Percentiles rank a stretch among this genome's conserved stretches.
phyloP scores from a whole-genome alignment of 1,140 invertebrate genomes.

The Planococcus citri region DNA sequence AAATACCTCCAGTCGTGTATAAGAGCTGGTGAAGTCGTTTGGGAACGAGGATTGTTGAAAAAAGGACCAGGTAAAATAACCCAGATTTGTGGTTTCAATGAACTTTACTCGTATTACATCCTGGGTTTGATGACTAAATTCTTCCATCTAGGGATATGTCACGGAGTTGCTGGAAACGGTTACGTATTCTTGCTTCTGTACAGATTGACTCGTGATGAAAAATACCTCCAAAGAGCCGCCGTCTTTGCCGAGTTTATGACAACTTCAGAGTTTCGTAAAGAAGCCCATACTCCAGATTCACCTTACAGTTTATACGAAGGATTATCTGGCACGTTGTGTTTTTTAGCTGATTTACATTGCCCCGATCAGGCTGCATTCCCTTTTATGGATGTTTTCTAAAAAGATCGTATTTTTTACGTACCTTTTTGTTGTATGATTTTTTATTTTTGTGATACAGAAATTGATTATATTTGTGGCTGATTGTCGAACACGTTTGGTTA shows the following conservation, averaged over 20 bases:
- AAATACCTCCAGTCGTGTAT: constrained; percentile 58
- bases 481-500: no score
- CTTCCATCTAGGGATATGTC: constrained; percentile 49
- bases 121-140: not conserved
- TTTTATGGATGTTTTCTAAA: constrained; percentile 48
- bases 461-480: no score
- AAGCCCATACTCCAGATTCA: constrained; percentile 62
- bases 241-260: constrained; percentile 67
- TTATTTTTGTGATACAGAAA: no score
- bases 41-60: constrained; percentile 61
- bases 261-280: constrained; percentile 46
- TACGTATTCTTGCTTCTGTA: constrained; percentile 73
- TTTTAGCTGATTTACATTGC: constrained; percentile 56
- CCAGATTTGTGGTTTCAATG: no score
- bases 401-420: no score
- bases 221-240: constrained; percentile 57
- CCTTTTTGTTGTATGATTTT: no score
- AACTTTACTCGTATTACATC: not conserved
- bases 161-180: constrained; percentile 72
- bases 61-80: constrained; percentile 56
- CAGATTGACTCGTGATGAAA: constrained; percentile 54
- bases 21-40: constrained; percentile 58
- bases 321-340: constrained; percentile 71
- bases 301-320: constrained; percentile 79
- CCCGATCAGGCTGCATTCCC: constrained; percentile 69